Conservation (phyloP, 1,140 invertebrate genomes). For the Capitella teleta region DNA sequence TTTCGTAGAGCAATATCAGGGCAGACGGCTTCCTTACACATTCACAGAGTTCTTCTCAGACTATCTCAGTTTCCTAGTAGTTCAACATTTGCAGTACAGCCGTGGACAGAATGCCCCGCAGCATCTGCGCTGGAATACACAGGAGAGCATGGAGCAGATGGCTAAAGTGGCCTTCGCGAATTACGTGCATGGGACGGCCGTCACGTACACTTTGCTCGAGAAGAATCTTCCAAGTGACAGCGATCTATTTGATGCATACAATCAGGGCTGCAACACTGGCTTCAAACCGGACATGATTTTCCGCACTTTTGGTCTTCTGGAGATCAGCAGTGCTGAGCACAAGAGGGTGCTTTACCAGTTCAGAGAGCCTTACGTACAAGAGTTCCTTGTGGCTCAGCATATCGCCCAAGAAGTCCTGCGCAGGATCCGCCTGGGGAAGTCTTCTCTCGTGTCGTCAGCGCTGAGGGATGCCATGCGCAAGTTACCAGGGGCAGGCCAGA, state of each 20-base stretch:
- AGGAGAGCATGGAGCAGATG: background rate
- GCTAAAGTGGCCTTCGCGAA: constrained; percentile 2
- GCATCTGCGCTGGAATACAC: constrained; percentile 2
- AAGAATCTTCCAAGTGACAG: background rate
- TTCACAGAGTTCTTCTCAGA: constrained; percentile 8
- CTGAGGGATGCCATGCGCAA: constrained; percentile 3
- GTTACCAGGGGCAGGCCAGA: constrained; percentile 7
- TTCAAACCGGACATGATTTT: background rate
- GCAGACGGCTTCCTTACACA: constrained; percentile 3
- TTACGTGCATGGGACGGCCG: background rate
- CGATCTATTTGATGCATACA: background rate
- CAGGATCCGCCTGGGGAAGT: background rate
- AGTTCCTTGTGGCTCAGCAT: constrained; percentile 3
- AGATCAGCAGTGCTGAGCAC: background rate
- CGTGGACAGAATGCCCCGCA: background rate
- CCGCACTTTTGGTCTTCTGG: constrained; percentile 2
- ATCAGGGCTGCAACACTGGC: background rate
- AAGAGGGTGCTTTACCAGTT: constrained; percentile 2
- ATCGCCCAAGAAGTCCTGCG: background rate
- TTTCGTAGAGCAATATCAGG: background rate
- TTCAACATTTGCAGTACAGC: constrained; percentile 2
- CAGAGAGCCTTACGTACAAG: background rate
- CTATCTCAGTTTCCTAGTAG: constrained; percentile 5
- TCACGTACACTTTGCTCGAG: background rate
- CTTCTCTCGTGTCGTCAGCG: background rate